These are phyloP conservation scores for Poeciliopsis infans DNA, from an alignment of 2,797 vertebrate species.

Conservation along the genomic window DNA sequence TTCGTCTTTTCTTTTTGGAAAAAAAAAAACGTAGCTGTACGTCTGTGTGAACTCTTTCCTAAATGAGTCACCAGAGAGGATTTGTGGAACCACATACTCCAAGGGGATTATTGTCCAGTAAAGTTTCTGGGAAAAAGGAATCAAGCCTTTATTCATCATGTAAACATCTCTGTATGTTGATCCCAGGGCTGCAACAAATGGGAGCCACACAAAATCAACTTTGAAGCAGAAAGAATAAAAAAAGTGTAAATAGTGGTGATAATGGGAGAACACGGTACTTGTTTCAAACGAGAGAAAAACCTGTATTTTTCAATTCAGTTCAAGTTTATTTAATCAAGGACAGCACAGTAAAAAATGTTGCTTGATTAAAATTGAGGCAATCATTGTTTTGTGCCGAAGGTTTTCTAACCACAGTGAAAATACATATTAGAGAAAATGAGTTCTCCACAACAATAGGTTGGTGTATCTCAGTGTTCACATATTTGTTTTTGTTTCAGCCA, in stretches of 20 bases:
- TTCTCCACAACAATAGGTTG: too few species aligned
- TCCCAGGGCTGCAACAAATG: conserved; percentile 20
- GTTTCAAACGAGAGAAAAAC: neutral
- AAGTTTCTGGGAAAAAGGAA: conserved; percentile 39
- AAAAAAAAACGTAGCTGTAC: neutral
- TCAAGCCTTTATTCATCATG: conserved; percentile 36
- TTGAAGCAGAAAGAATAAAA: conserved; percentile 3
- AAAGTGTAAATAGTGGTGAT: neutral
- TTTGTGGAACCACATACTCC: conserved; percentile 24
- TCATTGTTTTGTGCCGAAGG: too few species aligned
- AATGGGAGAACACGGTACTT: neutral
- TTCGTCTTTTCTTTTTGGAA: neutral
- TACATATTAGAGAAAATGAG: too few species aligned
- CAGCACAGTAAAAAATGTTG: too few species aligned
- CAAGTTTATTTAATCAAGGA: too few species aligned
- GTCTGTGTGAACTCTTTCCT: conserved; percentile 36
- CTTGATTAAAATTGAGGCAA: too few species aligned
- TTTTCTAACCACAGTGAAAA: too few species aligned
- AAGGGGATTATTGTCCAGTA: conserved; percentile 36
- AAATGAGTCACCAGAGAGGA: conserved; percentile 44
- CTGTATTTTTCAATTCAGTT: too few species aligned
- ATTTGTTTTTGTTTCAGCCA: too few species aligned
- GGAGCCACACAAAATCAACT: conserved; percentile 26
- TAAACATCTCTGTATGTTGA: conserved; percentile 41
- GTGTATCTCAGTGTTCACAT: too few species aligned